These are phyloP conservation scores for Sepioteuthis lessoniana DNA, from an alignment of 2,888 invertebrate genomes.

Conservation along the genomic window DNA sequence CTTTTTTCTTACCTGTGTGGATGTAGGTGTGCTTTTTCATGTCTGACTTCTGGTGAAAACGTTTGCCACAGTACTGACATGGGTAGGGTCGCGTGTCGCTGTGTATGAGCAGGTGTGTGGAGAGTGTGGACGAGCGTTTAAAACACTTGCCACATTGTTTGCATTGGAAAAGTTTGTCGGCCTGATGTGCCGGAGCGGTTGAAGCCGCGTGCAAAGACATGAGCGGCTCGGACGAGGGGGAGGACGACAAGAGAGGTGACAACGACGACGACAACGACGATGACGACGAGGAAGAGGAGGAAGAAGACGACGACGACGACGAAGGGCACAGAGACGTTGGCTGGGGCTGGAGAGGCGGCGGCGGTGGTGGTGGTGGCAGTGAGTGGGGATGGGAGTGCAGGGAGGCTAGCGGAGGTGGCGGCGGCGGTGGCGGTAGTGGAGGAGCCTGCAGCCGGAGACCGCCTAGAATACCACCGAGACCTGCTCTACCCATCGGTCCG, in stretches of 20 bases:
- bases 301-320: constrained; percentile 47
- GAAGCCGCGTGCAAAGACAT: not conserved
- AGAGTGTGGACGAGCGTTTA: constrained; percentile 95
- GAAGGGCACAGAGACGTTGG: constrained; percentile 67
- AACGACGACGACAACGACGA: not conserved
- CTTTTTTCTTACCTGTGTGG: constrained; percentile 83
- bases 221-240: not conserved
- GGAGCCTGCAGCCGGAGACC: not conserved
- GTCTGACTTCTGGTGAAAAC: constrained; percentile 99
- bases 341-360: constrained; percentile 39
- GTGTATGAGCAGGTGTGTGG: constrained; percentile 97
- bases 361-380: not conserved
- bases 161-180: constrained; percentile 81
- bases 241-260: constrained; percentile 6
- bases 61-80: constrained; percentile 97
- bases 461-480: not conserved
- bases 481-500: not conserved
- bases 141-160: constrained; percentile 98
- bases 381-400: not conserved
- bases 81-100: constrained; percentile 97
- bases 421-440: not conserved
- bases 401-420: not conserved
- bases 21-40: constrained; percentile 99
- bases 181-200: not conserved
- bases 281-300: not conserved